These are phyloP conservation scores for Ceyx melanurus DNA, from an alignment of 2,113 vertebrate species.

Conservation along the genomic window DNA sequence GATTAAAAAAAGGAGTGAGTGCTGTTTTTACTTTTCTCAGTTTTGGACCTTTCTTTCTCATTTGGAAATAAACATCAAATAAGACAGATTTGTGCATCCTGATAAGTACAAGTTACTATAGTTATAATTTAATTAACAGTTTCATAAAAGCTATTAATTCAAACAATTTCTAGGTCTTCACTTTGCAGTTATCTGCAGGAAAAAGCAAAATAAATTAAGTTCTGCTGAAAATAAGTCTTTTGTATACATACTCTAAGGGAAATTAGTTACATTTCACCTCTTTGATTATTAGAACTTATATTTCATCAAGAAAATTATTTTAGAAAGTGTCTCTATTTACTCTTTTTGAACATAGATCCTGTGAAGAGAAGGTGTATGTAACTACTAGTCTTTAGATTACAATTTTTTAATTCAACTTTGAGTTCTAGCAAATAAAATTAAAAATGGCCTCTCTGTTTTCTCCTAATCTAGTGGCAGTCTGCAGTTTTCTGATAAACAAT, in stretches of 20 bases:
- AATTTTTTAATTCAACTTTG: neutral
- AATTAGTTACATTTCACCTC: neutral
- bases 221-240: neutral
- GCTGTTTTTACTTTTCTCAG: neutral
- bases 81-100: neutral
- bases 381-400: neutral
- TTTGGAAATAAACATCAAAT: neutral
- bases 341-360: neutral
- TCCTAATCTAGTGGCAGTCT: neutral
- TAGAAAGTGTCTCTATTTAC: neutral
- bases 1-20: rapidly evolving
- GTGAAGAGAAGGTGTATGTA: neutral
- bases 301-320: neutral
- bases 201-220: neutral
- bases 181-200: neutral
- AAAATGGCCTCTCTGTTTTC: neutral
- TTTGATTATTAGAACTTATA: neutral
- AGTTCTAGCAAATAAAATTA: neutral
- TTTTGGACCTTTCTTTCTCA: neutral
- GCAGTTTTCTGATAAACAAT: constrained; percentile 40
- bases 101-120: neutral
- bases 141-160: neutral
- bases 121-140: neutral
- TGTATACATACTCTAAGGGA: neutral
- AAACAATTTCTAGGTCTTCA: neutral